Base-by-base conservation (phyloP, 1,140 invertebrate species). In the Onthophagus taurus region DNA sequence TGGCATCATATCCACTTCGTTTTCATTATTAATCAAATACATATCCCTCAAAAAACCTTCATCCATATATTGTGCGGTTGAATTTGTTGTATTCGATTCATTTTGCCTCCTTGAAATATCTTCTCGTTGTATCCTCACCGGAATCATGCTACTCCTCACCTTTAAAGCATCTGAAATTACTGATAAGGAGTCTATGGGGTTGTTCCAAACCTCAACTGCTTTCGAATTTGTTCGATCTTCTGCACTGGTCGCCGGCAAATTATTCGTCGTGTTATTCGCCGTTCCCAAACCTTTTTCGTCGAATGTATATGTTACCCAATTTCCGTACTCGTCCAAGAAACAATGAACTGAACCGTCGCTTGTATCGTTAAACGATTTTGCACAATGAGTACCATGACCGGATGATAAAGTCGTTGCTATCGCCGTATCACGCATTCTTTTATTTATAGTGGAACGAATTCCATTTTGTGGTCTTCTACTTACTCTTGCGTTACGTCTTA, bases 321-420 rank as follows among this genome's bases (percentile, higher is more conserved):
- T 74, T 0, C 78, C 78, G 42, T 75, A 74, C 52, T 82, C 80
- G 48, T 83, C 79, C 48, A 75, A 70, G 63, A 90, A 91, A 59
- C 81, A 89, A 64, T 94, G 89, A 31, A 92, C 80, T 4, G 87
- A 85, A 26, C 89, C 89, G 54, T 89, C 82, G 4, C 78, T 79
- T 0, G 87, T 90, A 52, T 94, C 89, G 47, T 90, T 85, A 59
- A 91, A 86, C 39, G 82, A 85, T 9, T 76, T 80, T 0, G 89
- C 87, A 19, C 90, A 68, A 59, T 92, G 86, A 30, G 47, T 67
- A 56, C 36, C 68, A 60, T 70, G 74, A 42, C 60, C 75, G 16
- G 64, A 67, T 36, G 42, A 59, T 55, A 44, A 64, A 31, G 42
- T 58, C 50, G 9, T 50, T 5, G 54, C 49, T 30, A 63, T 60